Conservation (phyloP, 2,888 invertebrate genomes). For the Thera britannica region DNA sequence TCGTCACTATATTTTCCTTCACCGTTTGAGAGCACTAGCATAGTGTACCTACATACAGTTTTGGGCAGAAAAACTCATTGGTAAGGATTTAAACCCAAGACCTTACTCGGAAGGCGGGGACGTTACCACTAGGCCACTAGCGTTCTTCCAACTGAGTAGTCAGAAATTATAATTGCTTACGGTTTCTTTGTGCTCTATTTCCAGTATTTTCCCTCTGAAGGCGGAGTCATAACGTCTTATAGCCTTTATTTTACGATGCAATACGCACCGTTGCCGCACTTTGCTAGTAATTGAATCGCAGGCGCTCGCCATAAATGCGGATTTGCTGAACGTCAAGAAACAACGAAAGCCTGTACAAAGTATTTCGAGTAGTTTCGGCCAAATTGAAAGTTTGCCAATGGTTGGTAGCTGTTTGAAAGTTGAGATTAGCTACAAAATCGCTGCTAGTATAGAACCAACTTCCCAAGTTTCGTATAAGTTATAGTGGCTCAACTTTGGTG, state of each 20-base stretch:
- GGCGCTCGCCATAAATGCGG: conserved; percentile 72
- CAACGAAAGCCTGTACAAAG: conserved; percentile 50
- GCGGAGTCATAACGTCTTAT: conserved; percentile 72
- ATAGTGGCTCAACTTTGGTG: too few relatives aligned
- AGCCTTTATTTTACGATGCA: conserved; percentile 75
- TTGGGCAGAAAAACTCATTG: too few relatives aligned
- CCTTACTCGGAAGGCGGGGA: too few relatives aligned
- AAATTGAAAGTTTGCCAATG: conserved; percentile 18
- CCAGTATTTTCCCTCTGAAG: conserved; percentile 24
- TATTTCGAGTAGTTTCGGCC: conserved; percentile 44
- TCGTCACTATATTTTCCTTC: too few relatives aligned
- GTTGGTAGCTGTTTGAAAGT: neutral
- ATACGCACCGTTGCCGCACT: conserved; percentile 73
- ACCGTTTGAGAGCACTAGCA: too few relatives aligned
- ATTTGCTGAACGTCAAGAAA: conserved; percentile 61
- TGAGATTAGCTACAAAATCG: neutral
- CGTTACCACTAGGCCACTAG: too few relatives aligned
- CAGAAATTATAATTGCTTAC: conserved; percentile 4
- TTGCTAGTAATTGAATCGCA: conserved; percentile 80
- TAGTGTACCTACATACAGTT: too few relatives aligned
- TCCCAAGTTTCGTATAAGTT: too few relatives aligned
- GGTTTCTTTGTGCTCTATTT: neutral
- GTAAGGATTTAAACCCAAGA: too few relatives aligned
- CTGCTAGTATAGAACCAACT: too few relatives aligned
- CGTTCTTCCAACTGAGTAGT: too few relatives aligned